phyloP scores from a whole-genome alignment of 2,797 vertebrate species.

The Chanos chanos region DNA sequence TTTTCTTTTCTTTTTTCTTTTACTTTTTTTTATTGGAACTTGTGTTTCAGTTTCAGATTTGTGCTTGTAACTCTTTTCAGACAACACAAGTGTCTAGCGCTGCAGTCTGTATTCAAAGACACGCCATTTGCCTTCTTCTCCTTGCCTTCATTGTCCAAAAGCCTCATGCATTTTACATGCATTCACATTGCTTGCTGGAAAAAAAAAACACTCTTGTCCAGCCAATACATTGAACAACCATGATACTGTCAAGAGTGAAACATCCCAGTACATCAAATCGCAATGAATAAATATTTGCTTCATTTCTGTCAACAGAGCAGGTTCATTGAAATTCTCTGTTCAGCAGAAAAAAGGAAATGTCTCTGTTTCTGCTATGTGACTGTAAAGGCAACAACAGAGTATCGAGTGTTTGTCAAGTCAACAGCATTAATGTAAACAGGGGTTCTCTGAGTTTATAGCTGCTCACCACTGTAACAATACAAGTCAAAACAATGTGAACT shows the following conservation, averaged over 20 bases:
- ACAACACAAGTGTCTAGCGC: background rate
- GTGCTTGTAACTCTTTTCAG: background rate
- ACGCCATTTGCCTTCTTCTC: constrained; percentile 2
- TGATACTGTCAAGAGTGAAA: constrained; percentile 25
- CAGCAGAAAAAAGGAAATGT: constrained; percentile 3
- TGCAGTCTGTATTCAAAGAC: constrained; percentile 54
- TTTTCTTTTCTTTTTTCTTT: too few species aligned
- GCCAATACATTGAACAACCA: constrained; percentile 46
- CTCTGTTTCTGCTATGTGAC: constrained; percentile 36
- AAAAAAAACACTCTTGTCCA: constrained; percentile 17
- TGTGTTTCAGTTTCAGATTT: constrained; percentile 18
- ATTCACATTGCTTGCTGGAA: constrained; percentile 31
- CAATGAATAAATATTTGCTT: background rate
- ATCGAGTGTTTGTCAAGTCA: background rate
- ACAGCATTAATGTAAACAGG: background rate
- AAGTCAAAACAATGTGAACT: background rate
- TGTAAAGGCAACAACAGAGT: constrained; percentile 6
- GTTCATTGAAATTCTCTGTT: constrained; percentile 27
- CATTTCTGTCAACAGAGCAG: constrained; percentile 8
- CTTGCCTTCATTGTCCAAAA: constrained; percentile 38
- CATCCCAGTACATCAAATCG: constrained; percentile 25
- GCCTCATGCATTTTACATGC: constrained; percentile 61
- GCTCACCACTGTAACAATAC: background rate
- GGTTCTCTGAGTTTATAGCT: too few species aligned
- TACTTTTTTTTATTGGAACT: background rate